These are phyloP conservation scores for Epirrita christyi DNA, from an alignment of 2,888 invertebrate species.

Conservation along the genomic window DNA sequence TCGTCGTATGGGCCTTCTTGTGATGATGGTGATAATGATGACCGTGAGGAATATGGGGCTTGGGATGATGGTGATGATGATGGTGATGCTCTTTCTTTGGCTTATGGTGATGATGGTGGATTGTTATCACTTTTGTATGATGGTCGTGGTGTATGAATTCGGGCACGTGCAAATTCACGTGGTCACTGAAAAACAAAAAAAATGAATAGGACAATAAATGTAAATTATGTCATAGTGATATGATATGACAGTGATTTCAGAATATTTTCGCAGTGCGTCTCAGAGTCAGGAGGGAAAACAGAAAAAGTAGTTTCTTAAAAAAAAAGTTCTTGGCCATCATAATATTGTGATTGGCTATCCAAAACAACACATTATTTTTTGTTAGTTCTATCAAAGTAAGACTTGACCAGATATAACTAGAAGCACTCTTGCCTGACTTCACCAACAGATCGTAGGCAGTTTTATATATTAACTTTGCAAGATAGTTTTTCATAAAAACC, in stretches of 20 bases:
- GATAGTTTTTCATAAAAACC: no score
- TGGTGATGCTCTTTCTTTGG: constrained; percentile 79
- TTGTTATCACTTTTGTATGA: constrained; percentile 85
- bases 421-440: no score
- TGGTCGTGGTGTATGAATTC: constrained; percentile 85
- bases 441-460: no score
- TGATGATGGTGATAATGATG: constrained; percentile 69
- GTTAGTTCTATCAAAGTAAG: no score
- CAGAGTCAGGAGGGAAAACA: no score
- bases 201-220: constrained; percentile 1
- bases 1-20: constrained; percentile 63
- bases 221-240: neutral
- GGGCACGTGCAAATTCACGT: constrained; percentile 85
- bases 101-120: constrained; percentile 81
- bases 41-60: constrained; percentile 56
- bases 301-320: no score
- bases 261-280: neutral
- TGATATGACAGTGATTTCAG: neutral
- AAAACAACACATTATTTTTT: neutral
- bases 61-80: constrained; percentile 65
- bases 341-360: no score
- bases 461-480: no score
- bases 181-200: constrained; percentile 73
- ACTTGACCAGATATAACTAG: no score
- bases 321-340: no score